Evolutionary conservation across 2,797 vertebrate species (phyloP), one percentile per base, ranked within the genome.

Genomic region (Chanos chanos): DNA sequence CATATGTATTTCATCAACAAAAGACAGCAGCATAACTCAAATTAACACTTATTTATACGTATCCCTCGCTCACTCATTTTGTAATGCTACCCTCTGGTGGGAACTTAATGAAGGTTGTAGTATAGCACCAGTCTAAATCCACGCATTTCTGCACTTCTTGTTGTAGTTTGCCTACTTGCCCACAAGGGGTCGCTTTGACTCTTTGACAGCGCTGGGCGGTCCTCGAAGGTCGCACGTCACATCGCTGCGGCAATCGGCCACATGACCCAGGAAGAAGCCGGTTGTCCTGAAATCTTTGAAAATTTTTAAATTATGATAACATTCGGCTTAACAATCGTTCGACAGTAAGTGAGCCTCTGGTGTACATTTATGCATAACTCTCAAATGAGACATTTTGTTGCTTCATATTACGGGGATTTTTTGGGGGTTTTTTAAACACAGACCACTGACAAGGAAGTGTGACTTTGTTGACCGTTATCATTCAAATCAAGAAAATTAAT

Each of bases 291-390:
- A 13, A 6, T 9, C 13, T 7, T 22, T 6, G 1, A 5, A 15
- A 8, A 15, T 13, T 16, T 8, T 25, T 64, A 13, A 70, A 79
- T 77, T n/a, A 89, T 90, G 89, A 70, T 89, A 31, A 85, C 83
- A 1, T 94, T 96, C 48, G 92, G 87, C 6, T 66, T 96, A 66
- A 96, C 90, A 2, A 30, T 96, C 5, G 73, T 96, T 34, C 84
- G 94, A 75, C 94, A 97, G 94, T 96, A 90, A 95, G 94, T 94
- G 10, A 4, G 4, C 5, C 1, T 1, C 0, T 1, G 28, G 2
- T 2, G n/a, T n/a, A n/a, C n/a, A n/a, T n/a, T n/a, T n/a, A 10
- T 57, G 39, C 19, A 0, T 12, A 0, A n/a, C n/a, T n/a, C n/a
- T n/a, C n/a, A n/a, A n/a, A n/a, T n/a, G n/a, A n/a, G n/a, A n/a